phyloP scores from a whole-genome alignment of 2,888 invertebrate genomes.

The Drosophila neotestacea region DNA sequence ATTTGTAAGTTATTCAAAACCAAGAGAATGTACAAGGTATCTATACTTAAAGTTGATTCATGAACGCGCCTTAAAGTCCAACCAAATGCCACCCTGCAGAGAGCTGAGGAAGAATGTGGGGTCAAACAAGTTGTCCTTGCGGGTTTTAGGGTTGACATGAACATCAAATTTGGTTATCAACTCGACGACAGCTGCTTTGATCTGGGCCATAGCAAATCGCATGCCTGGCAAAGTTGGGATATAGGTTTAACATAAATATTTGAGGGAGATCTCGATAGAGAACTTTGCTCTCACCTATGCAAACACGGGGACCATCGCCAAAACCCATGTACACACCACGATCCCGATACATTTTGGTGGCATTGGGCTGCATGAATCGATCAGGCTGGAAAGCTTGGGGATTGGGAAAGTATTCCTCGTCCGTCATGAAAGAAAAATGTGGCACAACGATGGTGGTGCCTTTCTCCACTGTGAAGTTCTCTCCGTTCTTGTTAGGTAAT shows the following conservation, averaged over 20 bases:
- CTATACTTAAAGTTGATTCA: neutral
- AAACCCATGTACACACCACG: slow-evolving; percentile 79
- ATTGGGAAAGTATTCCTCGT: slow-evolving; percentile 76
- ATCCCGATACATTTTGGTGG: slow-evolving; percentile 76
- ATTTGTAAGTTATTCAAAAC: neutral
- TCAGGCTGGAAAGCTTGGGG: slow-evolving; percentile 80
- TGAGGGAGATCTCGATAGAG: neutral
- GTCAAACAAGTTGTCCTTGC: slow-evolving; percentile 77
- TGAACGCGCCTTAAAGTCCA: slow-evolving; percentile 71
- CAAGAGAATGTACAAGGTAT: neutral
- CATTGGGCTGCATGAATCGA: slow-evolving; percentile 80
- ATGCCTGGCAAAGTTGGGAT: slow-evolving; percentile 67
- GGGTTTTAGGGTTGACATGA: slow-evolving; percentile 78
- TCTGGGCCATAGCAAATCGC: slow-evolving; percentile 82
- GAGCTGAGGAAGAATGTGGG: slow-evolving; percentile 64
- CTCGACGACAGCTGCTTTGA: slow-evolving; percentile 82
- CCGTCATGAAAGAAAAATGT: slow-evolving; percentile 68
- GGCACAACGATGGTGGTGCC: slow-evolving; percentile 75
- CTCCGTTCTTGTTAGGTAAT: slow-evolving; percentile 72
- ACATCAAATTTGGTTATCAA: slow-evolving; percentile 82
- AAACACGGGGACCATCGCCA: slow-evolving; percentile 83
- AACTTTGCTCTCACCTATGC: slow-evolving; percentile 70
- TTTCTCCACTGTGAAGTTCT: slow-evolving; percentile 58
- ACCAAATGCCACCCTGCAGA: slow-evolving; percentile 79
- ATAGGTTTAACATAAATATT: neutral